A percentile compares a stretch with the other conserved stretches of the same genome.
Evolutionary conservation across 2,888 invertebrate species (phyloP).

Genomic region (Scaptomyza polygonia): DNA sequence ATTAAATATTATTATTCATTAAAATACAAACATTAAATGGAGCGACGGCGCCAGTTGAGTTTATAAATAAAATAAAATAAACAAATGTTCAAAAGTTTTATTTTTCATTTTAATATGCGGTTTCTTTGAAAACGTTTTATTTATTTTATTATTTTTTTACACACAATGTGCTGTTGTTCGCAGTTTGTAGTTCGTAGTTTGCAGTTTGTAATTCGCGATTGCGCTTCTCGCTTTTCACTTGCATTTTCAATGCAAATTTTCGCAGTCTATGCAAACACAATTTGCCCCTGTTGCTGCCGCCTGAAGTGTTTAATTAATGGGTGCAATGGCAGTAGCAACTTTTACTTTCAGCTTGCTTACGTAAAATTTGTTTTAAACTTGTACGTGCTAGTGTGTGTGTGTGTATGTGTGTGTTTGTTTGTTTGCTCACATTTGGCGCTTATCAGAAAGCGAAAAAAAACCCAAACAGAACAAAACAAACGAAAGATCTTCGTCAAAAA

Average conservation of each 20-base stretch:
- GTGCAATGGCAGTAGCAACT: slow-evolving; percentile 67
- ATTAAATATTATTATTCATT: background rate
- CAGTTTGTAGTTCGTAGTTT: slow-evolving; percentile 13
- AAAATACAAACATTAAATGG: slow-evolving; percentile 24
- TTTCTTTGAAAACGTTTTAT: slow-evolving; percentile 58
- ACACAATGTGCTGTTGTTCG: background rate
- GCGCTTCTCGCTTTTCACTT: slow-evolving; percentile 75
- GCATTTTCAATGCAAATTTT: slow-evolving; percentile 76
- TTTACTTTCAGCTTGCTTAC: slow-evolving; percentile 74
- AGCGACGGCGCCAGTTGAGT: slow-evolving; percentile 46
- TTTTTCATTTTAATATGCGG: slow-evolving; percentile 36
- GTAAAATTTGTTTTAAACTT: slow-evolving; percentile 68
- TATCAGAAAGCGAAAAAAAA: slow-evolving; percentile 39
- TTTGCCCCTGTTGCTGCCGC: slow-evolving; percentile 4
- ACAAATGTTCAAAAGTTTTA: slow-evolving; percentile 14
- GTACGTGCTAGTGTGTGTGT: background rate
- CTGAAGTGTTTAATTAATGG: slow-evolving; percentile 64
- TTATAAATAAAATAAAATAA: slow-evolving; percentile 7
- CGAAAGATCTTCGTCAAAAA: background rate
- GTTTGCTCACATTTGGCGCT: slow-evolving; percentile 27
- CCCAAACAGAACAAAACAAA: slow-evolving; percentile 21
- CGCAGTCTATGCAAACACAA: slow-evolving; percentile 54
- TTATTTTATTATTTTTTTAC: no score
- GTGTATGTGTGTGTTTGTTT: background rate
- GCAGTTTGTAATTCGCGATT: slow-evolving; percentile 65